Percentiles rank a stretch among this genome's conserved stretches.
Evolutionary conservation across 2,113 vertebrate species (phyloP).

Genomic region (Pomatostomus ruficeps): DNA sequence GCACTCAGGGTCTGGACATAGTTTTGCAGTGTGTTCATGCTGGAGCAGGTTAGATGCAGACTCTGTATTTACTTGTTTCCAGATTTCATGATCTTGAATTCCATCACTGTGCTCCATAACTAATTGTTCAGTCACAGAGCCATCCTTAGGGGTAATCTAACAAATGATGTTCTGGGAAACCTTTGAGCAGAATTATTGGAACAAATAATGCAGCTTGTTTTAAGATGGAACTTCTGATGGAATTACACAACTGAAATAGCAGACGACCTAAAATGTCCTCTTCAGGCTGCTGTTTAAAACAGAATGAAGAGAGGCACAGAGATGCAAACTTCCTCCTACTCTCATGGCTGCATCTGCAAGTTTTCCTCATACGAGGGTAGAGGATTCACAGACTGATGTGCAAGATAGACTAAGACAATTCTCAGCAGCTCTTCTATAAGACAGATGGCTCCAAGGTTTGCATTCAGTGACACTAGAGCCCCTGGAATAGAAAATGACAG

Average conservation of each 20-base stretch:
- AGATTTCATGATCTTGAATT: neutral
- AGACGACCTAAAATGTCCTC: neutral
- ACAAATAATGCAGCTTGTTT: neutral
- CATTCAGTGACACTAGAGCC: neutral
- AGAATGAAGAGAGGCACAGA: neutral
- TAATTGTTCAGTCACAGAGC: neutral
- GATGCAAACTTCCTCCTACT: neutral
- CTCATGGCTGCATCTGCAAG: neutral
- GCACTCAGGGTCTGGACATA: neutral
- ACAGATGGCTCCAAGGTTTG: neutral
- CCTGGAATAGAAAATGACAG: neutral
- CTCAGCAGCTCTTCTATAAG: neutral
- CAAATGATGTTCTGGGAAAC: neutral
- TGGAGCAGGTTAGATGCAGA: neutral
- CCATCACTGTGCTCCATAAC: neutral
- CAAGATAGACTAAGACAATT: neutral
- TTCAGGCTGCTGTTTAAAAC: neutral
- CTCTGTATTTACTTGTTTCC: neutral
- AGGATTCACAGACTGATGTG: neutral
- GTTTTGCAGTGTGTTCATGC: neutral
- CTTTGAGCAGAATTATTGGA: neutral
- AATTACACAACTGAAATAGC: neutral
- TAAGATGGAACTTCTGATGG: neutral
- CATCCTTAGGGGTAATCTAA: neutral
- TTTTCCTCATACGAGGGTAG: neutral